Evolutionary conservation across 2,888 invertebrate species (phyloP).

Genomic region (Hoplodrina ambigua): DNA sequence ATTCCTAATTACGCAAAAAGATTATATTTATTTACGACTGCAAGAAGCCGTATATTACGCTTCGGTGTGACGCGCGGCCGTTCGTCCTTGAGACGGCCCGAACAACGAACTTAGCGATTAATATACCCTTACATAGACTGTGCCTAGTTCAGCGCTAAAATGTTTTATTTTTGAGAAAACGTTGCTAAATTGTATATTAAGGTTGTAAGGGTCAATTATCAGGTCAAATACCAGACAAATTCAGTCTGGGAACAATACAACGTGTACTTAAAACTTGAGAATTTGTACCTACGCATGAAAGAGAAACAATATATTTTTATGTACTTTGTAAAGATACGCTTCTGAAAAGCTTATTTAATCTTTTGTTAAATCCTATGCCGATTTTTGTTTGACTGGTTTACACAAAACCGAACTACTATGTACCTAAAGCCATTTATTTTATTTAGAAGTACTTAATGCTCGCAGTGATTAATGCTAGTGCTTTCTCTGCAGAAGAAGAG

Average conservation of each 20-base stretch:
- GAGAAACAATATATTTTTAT: conserved; percentile 7
- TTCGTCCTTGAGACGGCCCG: conserved; percentile 70
- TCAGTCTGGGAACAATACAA: not conserved
- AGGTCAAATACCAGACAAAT: conserved; percentile 17
- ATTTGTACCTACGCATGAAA: not conserved
- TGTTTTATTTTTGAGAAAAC: conserved; percentile 38
- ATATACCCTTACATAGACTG: conserved; percentile 39
- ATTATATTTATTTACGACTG: conserved; percentile 27
- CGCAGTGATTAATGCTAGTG: too few relatives aligned
- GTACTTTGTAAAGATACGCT: not conserved
- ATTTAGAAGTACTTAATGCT: too few relatives aligned
- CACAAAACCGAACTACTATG: too few relatives aligned
- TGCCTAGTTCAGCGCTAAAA: conserved; percentile 36
- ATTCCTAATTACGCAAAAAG: conserved; percentile 14
- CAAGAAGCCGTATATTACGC: conserved; percentile 43
- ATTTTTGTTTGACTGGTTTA: too few relatives aligned
- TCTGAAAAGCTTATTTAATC: not conserved
- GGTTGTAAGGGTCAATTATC: conserved; percentile 28
- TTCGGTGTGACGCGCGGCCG: conserved; percentile 42
- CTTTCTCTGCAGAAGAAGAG: too few relatives aligned
- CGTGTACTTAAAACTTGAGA: too few relatives aligned
- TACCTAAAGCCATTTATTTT: too few relatives aligned
- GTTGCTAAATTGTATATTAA: conserved; percentile 31
- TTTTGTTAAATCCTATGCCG: not conserved
- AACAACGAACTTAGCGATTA: conserved; percentile 68